A percentile compares a stretch with the other conserved stretches of the same genome.
phyloP scores from a whole-genome alignment of 2,888 invertebrate genomes.

The Globia sparganii region DNA sequence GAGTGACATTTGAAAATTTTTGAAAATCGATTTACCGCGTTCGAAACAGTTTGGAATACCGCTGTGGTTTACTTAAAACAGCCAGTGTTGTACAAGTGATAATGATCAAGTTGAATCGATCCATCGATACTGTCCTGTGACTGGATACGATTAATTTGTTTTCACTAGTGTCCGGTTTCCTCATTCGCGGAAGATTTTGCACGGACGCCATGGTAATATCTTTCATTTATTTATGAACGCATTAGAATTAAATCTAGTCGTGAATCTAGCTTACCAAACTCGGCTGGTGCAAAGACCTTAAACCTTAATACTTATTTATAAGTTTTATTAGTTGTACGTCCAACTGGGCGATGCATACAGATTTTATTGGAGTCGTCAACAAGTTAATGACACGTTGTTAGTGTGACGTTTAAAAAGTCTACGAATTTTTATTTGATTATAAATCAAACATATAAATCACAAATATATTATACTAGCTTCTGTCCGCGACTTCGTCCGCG shows the following conservation, averaged over 20 bases:
- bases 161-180: slow-evolving; percentile 70
- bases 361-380: slow-evolving; percentile 45
- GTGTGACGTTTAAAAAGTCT: slow-evolving; percentile 34
- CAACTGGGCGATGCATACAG: slow-evolving; percentile 41
- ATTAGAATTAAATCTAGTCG: slow-evolving; percentile 42
- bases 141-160: slow-evolving; percentile 69
- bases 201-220: slow-evolving; percentile 73
- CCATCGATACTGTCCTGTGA: slow-evolving; percentile 70
- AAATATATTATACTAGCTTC: slow-evolving; percentile 15
- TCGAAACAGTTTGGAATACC: slow-evolving; percentile 58
- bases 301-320: slow-evolving; percentile 51
- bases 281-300: slow-evolving; percentile 46
- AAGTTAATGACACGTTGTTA: slow-evolving; percentile 46
- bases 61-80: slow-evolving; percentile 67
- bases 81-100: slow-evolving; percentile 67
- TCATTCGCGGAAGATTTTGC: slow-evolving; percentile 71
- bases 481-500: too few species aligned
- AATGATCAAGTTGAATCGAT: slow-evolving; percentile 64
- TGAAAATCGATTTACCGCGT: slow-evolving; percentile 71
- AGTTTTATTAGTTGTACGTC: slow-evolving; percentile 47
- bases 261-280: slow-evolving; percentile 37
- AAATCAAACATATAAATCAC: too few species aligned
- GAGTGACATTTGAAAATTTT: slow-evolving; percentile 79
- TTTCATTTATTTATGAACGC: slow-evolving; percentile 47
- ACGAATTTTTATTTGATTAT: slow-evolving; percentile 46